Evolutionary conservation across 37 sponge, comb jelly and placozoan species (phyloP).

Genomic region (Ephydatia muelleri): DNA sequence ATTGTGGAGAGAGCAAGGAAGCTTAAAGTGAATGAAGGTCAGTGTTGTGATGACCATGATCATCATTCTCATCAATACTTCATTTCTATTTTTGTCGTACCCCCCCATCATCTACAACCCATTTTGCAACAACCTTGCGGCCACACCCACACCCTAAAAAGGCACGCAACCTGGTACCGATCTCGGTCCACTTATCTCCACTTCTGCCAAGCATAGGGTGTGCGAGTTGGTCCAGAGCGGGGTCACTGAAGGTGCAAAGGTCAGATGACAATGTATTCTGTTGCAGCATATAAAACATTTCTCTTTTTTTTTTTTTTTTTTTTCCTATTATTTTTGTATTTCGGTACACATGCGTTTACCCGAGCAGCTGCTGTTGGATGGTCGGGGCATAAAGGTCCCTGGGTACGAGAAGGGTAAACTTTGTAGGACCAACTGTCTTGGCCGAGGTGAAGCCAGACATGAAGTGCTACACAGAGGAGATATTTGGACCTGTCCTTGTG

Average conservation of each 20-base stretch:
- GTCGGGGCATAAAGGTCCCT: constrained; percentile 78
- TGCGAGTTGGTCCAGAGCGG: constrained; percentile 90
- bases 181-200: constrained; percentile 94
- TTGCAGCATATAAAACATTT: not conserved
- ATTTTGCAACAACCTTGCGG: not conserved
- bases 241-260: constrained; percentile 92
- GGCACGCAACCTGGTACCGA: constrained; percentile 93
- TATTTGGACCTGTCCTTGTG: constrained; percentile 97
- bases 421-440: constrained; percentile 94
- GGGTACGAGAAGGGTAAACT: constrained; percentile 97
- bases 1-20: constrained; percentile 82
- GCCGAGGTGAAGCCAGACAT: constrained; percentile 87
- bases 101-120: not conserved
- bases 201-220: constrained; percentile 92
- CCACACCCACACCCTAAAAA: not conserved
- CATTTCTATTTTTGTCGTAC: not conserved
- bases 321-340: not conserved
- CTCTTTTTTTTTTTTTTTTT: not conserved
- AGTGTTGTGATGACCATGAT: not conserved
- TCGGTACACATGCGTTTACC: not conserved
- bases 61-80: not conserved
- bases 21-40: constrained; percentile 77
- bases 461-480: constrained; percentile 97
- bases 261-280: constrained; percentile 16
- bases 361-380: constrained; percentile 91